Percentiles rank a stretch among this genome's conserved stretches.
Conservation (phyloP, 2,113 vertebrate species). For the Solea senegalensis region DNA sequence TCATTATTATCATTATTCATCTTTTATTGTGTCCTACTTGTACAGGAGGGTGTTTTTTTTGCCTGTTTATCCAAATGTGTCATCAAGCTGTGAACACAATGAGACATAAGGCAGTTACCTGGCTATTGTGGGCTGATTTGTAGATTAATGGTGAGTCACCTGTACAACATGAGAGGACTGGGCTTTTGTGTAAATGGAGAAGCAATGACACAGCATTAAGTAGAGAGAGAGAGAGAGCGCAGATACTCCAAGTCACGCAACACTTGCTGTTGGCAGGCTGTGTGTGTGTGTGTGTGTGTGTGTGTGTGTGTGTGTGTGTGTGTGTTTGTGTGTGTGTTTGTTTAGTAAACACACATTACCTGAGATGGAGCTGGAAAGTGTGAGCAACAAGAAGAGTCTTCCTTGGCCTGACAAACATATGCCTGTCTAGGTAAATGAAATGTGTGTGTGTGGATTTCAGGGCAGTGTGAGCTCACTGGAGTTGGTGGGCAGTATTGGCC, state of each 20-base stretch:
- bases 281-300: constrained; percentile 25
- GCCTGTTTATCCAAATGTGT: background rate
- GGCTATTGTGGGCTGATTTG: constrained; percentile 24
- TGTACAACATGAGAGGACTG: constrained; percentile 46
- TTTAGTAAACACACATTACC: constrained; percentile 62
- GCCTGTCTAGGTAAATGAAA: constrained; percentile 3
- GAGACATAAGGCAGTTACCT: constrained; percentile 34
- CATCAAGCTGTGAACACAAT: constrained; percentile 6
- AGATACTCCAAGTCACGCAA: constrained; percentile 47
- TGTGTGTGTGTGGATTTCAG: constrained; percentile 10
- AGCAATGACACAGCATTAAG: constrained; percentile 54
- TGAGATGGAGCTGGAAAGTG: constrained; percentile 38
- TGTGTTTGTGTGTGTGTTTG: constrained; percentile 21
- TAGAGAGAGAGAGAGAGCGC: background rate
- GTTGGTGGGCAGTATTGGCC: constrained; percentile 28
- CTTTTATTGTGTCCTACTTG: background rate
- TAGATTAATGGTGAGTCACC: constrained; percentile 56
- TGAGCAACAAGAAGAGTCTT: constrained; percentile 32
- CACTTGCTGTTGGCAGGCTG: constrained; percentile 28
- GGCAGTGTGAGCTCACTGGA: constrained; percentile 23
- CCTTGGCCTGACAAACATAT: constrained; percentile 18
- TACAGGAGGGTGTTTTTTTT: constrained; percentile 6
- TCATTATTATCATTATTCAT: background rate
- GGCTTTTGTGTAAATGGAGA: constrained; percentile 58
- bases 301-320: constrained; percentile 21